These are phyloP conservation scores for Athalia cordata DNA, from an alignment of 2,888 invertebrate genomes.

Conservation along the genomic window DNA sequence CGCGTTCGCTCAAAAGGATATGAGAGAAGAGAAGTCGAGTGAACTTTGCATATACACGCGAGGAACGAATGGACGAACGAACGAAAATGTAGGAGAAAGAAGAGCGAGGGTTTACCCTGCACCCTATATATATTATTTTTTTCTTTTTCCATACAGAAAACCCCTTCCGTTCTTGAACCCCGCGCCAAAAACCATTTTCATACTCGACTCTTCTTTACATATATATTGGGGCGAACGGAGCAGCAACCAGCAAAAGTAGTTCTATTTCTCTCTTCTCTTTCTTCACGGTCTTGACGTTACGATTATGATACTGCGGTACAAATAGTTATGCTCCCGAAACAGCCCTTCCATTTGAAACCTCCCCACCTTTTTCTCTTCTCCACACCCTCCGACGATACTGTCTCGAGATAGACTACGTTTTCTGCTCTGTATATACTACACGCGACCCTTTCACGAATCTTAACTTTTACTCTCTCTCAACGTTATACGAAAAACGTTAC, in stretches of 20 bases:
- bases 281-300: constrained; percentile 59
- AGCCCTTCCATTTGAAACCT: constrained; percentile 51
- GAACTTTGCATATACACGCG: constrained; percentile 50
- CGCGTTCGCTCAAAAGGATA: constrained; percentile 43
- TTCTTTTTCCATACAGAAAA: neutral
- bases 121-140: too few species aligned
- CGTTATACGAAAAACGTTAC: too few species aligned
- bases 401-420: too few species aligned
- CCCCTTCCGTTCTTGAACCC: constrained; percentile 13
- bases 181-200: constrained; percentile 42
- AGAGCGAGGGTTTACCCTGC: neutral
- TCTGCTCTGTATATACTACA: too few species aligned
- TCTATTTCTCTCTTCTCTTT: too few species aligned
- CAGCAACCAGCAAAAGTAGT: constrained; percentile 43
- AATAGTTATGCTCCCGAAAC: constrained; percentile 66
- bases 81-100: neutral
- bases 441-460: constrained; percentile 19
- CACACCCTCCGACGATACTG: neutral
- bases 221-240: constrained; percentile 48
- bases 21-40: constrained; percentile 47
- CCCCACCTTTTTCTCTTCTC: neutral
- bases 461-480: constrained; percentile 3
- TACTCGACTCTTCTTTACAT: constrained; percentile 47
- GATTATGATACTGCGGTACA: constrained; percentile 68
- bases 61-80: constrained; percentile 24